Evolutionary conservation across 2,888 invertebrate genomes (phyloP), one percentile per base, ranked within the genome.

Genomic region (Diaperis boleti): DNA sequence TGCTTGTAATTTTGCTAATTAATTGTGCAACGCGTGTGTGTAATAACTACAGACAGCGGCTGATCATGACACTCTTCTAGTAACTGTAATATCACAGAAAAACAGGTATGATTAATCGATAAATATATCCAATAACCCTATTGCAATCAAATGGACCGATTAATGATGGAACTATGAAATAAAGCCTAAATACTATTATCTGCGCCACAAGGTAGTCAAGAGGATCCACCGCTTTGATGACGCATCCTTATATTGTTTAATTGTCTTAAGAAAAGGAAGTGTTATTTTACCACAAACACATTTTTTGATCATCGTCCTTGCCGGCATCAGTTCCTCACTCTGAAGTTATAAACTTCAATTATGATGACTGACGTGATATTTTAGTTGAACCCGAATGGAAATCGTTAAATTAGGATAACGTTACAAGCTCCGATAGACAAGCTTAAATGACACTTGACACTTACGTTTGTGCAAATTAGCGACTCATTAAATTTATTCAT

Each of bases 41-140:
- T 26, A 26, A 26, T 26, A 8, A 26, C 26, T 26, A n/a, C 26
- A 26, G 26, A 26, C 6, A 26, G n/a, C n/a, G 6, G 26, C 26
- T 33, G 33, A 33, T 33, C 33, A 11, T 33, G 33, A 33, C 33
- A 33, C 13, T 33, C 11, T 33, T 33, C n/a, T n/a, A 33, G 33
- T 11, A 33, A n/a, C 5, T 33, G 33, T 7, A 22, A 22, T 22
- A 7, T 22, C 7, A 22, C 13, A 33, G 5, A 33, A 33, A 33
- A 33, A 33, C n/a, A 33, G 5, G 33, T 33, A 11, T 33, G 33
- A 13, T 33, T 2, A 26, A 26, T 26, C 6, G 26, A 2, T 26
- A 26, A 26, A 5, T 6, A 26, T 26, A 26, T 8, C n/a, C n/a
- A 26, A 26, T 26, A 26, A n/a, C 26, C 26, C n/a, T 26, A n/a